A percentile compares a stretch with the other conserved stretches of the same genome.
Conservation (phyloP, 2,113 vertebrate species). For the Hymenochirus boettgeri region DNA sequence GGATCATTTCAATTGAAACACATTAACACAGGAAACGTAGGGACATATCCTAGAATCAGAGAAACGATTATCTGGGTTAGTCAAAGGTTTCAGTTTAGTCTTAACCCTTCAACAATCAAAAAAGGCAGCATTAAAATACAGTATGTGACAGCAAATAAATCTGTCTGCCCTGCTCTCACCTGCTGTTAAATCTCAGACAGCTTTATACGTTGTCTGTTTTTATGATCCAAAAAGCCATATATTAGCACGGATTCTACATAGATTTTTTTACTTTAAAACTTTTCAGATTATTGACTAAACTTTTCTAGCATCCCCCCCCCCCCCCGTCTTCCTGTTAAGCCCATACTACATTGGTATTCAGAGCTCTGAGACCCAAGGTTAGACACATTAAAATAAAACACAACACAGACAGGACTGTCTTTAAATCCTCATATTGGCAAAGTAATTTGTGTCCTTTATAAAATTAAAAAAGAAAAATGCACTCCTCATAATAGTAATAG, state of each 20-base stretch:
- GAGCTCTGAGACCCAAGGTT: too few relatives aligned
- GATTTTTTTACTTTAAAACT: neutral
- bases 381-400: too few relatives aligned
- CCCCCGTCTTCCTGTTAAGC: too few relatives aligned
- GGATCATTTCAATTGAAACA: constrained; percentile 38
- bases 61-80: constrained; percentile 32
- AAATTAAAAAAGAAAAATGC: too few relatives aligned
- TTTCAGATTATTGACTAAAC: too few relatives aligned
- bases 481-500: too few relatives aligned
- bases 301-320: too few relatives aligned
- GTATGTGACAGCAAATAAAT: neutral
- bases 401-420: too few relatives aligned
- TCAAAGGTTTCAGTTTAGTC: constrained; percentile 21
- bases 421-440: too few relatives aligned
- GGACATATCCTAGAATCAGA: constrained; percentile 23
- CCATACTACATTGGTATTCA: too few relatives aligned
- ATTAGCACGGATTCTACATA: neutral
- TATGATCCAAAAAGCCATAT: neutral
- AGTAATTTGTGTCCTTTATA: too few relatives aligned
- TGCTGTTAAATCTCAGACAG: neutral
- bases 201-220: neutral
- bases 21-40: constrained; percentile 36
- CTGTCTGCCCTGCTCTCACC: neutral
- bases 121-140: neutral
- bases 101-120: constrained; percentile 16